Percentiles rank a stretch among this genome's conserved stretches.
Evolutionary conservation across 2,797 vertebrate genomes (phyloP).

Genomic region (Alfaro cultratus): DNA sequence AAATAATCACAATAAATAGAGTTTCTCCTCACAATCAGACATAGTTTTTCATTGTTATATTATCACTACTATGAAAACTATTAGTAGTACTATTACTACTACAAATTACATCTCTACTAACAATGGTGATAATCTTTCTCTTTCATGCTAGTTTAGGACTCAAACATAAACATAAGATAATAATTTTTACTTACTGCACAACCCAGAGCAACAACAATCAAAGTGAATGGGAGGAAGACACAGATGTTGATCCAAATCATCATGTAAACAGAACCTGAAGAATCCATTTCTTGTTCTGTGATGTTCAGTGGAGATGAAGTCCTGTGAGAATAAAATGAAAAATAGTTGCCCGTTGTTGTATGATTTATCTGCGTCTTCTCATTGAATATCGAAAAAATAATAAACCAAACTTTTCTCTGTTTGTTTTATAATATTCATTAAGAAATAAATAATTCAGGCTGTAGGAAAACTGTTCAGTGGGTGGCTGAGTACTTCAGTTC

Average conservation of each 20-base stretch:
- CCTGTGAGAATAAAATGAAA: neutral
- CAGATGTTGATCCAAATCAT: slow-evolving; percentile 8
- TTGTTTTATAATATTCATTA: neutral
- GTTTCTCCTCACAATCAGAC: no score
- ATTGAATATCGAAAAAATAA: neutral
- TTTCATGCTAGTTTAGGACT: neutral
- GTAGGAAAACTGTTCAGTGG: neutral
- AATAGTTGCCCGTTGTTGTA: neutral
- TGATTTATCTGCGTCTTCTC: neutral
- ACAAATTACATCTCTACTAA: neutral
- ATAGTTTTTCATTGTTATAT: neutral
- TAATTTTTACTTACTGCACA: neutral
- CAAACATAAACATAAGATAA: neutral
- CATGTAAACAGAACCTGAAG: neutral
- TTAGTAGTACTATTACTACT: neutral
- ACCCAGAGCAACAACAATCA: neutral
- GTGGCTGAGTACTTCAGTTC: no score
- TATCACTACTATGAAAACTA: neutral
- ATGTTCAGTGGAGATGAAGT: neutral
- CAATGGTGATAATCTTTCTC: neutral
- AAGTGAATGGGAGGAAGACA: slow-evolving; percentile 8
- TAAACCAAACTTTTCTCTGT: neutral
- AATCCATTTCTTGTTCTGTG: neutral
- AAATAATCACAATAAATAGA: neutral
- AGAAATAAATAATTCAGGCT: neutral